Evolutionary conservation across 2,888 invertebrate species (phyloP), one percentile per base, ranked within the genome.

Genomic region (Athalia cordata): DNA sequence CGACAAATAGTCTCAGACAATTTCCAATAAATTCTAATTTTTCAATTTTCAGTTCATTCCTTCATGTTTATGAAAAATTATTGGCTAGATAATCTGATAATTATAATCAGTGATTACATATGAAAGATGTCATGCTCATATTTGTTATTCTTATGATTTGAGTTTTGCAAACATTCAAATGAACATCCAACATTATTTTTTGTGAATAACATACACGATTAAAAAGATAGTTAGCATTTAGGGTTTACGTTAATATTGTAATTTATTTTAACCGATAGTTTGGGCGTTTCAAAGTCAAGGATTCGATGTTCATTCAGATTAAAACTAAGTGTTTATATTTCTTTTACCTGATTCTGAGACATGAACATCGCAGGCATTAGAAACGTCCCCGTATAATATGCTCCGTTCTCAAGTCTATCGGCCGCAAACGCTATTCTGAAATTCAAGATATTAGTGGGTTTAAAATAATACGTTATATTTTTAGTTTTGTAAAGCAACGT

Each of bases 51-150:
- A 68, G 55, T 68, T 67, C 29, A 29, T 67, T 67, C 50, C 29
- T 52, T 52, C n/a, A 13, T 45, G 45, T 57, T 5, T 57, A 57
- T 1, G 13, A 45, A 70, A 45, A 70, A 70, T 47, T 57, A 70
- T 45, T 47, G 55, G 13, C 57, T 59, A 70, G n/a, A 59, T 70
- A 13, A 29, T 70, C 43, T 70, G 45, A 57, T 45, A 70, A 43
- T 70, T 70, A 70, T 70, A 29, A 55, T 55, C 29, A 59, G 47
- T 59, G 5, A 45, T 29, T 57, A 70, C 43, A 70, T 70, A 70
- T 45, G 4, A 57, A 45, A 70, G 45, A 9, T 70, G 47, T 57
- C 45, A 55, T 15, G 4, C 52, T 55, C 43, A 43, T 68, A 66
- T 66, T 66, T 66, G 49, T 49, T 49, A 64, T 67, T 50, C 29